A percentile compares a stretch with the other conserved stretches of the same genome.
These are phyloP conservation scores for Muraenolepis orangiensis DNA, from an alignment of 2,797 vertebrate species.

Conservation along the genomic window DNA sequence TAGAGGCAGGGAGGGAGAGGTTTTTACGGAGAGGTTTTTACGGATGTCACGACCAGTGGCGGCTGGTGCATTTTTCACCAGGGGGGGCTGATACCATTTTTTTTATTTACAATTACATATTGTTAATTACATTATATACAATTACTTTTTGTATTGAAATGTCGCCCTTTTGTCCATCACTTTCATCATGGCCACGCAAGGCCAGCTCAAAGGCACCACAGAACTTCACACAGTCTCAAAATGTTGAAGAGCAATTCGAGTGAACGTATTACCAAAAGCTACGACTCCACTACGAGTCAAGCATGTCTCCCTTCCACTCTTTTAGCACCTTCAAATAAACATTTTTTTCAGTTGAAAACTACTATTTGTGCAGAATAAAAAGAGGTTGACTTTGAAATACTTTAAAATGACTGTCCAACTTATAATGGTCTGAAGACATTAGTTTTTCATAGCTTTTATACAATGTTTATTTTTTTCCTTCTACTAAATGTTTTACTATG, in stretches of 20 bases:
- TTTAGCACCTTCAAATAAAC: constrained; percentile 97
- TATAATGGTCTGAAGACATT: constrained; percentile 82
- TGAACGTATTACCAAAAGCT: constrained; percentile 87
- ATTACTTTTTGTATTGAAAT: too few relatives aligned
- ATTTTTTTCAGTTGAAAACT: constrained; percentile 87
- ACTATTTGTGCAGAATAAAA: constrained; percentile 91
- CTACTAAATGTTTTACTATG: constrained; percentile 72
- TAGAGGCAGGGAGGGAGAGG: neutral
- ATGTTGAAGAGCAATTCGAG: constrained; percentile 91
- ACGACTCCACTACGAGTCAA: constrained; percentile 96
- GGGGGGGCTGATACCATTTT: too few relatives aligned
- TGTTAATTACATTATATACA: too few relatives aligned
- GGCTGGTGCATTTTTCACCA: too few relatives aligned
- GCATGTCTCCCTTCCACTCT: constrained; percentile 87
- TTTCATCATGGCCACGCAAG: too few relatives aligned
- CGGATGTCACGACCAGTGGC: too few relatives aligned
- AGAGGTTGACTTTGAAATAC: constrained; percentile 88
- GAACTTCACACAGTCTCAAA: constrained; percentile 99
- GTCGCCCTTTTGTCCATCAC: too few relatives aligned
- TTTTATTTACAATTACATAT: too few relatives aligned
- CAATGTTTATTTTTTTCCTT: constrained; percentile 68
- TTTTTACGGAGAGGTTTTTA: too few relatives aligned
- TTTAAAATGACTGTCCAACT: constrained; percentile 77
- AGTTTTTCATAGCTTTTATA: constrained; percentile 76
- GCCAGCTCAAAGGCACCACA: too few relatives aligned